A percentile compares a stretch with the other conserved stretches of the same genome.
Evolutionary conservation across 2,113 vertebrate genomes (phyloP).

Genomic region (Prolemur simus): DNA sequence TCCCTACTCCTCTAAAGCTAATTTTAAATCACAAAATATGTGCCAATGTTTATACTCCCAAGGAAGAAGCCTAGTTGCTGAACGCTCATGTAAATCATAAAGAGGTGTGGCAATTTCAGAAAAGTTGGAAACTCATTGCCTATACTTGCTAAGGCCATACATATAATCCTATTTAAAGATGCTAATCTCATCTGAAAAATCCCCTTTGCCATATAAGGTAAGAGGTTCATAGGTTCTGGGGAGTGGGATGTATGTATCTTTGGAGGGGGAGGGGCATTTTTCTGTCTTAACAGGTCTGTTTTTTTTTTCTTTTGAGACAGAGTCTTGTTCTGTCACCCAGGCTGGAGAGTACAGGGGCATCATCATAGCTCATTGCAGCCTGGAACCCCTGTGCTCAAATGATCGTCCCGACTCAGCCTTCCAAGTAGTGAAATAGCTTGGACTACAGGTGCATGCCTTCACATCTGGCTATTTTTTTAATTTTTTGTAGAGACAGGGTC

Average conservation of each 20-base stretch:
- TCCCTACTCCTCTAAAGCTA: not conserved
- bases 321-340: no score
- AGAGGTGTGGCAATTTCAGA: not conserved
- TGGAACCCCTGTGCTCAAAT: no score
- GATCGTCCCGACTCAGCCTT: no score
- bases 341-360: no score
- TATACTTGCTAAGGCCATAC: not conserved
- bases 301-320: no score
- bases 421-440: no score
- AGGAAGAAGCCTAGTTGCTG: not conserved
- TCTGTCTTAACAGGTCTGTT: not conserved
- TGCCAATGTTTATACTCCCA: not conserved
- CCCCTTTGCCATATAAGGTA: not conserved
- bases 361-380: no score
- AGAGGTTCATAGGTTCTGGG: not conserved
- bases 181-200: not conserved
- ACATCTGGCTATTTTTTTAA: no score
- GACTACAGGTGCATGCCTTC: no score
- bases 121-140: not conserved
- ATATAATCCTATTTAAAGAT: not conserved
- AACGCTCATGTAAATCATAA: not conserved
- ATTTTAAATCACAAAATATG: not conserved
- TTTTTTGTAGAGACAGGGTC: no score
- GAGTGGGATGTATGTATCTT: not conserved
- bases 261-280: not conserved